These are phyloP conservation scores for Crotophaga sulcirostris DNA, from an alignment of 2,113 vertebrate genomes.

Conservation along the genomic window DNA sequence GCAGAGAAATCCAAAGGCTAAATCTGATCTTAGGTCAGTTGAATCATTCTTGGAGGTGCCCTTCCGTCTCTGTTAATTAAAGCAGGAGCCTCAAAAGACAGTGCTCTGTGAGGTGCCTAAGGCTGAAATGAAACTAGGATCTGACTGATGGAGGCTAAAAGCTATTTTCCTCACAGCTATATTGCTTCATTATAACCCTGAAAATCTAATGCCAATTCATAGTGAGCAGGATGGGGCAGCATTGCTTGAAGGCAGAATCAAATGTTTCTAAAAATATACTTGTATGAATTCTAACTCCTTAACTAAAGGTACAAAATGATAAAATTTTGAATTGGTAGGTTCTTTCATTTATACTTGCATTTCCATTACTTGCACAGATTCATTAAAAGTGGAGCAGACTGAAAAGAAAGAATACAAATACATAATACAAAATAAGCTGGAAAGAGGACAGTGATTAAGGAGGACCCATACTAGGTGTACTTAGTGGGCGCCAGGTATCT, in stretches of 20 bases:
- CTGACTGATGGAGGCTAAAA: not conserved
- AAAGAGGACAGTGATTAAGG: not conserved
- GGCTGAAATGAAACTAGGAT: not conserved
- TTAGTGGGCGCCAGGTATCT: not conserved
- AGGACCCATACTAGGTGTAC: not conserved
- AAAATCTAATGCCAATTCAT: not conserved
- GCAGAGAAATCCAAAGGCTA: not conserved
- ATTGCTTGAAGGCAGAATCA: not conserved
- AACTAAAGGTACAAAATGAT: not conserved
- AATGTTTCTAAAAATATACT: not conserved
- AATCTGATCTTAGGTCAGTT: not conserved
- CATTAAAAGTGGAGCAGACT: not conserved
- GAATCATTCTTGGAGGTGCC: not conserved
- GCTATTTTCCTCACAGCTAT: not conserved
- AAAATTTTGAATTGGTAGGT: not conserved
- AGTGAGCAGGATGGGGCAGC: not conserved
- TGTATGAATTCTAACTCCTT: not conserved
- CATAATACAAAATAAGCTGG: not conserved
- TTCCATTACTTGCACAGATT: not conserved
- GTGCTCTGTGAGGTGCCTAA: not conserved
- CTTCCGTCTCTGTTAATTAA: not conserved
- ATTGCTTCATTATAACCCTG: not conserved
- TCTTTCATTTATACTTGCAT: not conserved
- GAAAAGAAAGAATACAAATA: not conserved
- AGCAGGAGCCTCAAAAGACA: not conserved